These are phyloP conservation scores for Argyrosomus regius DNA, from an alignment of 2,797 vertebrate species.

Conservation along the genomic window DNA sequence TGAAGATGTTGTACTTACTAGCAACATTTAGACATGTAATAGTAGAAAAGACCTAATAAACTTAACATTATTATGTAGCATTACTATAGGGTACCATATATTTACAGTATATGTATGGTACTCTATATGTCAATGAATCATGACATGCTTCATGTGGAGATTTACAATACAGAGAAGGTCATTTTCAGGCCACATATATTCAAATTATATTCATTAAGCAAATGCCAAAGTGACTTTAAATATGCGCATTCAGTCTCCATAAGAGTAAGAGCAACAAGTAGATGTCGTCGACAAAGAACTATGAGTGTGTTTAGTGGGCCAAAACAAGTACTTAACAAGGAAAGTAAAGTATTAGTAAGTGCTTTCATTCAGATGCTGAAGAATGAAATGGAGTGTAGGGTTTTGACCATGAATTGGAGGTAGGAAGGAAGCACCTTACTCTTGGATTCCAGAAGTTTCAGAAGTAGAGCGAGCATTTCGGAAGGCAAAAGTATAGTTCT, in stretches of 20 bases:
- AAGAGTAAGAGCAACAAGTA: background rate
- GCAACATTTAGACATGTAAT: constrained; percentile 7
- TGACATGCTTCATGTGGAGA: constrained; percentile 17
- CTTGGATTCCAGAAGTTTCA: no score
- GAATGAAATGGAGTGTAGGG: no score
- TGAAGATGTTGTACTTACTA: constrained; percentile 1
- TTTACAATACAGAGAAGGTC: constrained; percentile 10
- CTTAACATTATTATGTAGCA: background rate
- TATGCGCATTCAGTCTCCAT: constrained; percentile 1
- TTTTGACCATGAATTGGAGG: no score
- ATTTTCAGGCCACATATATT: constrained; percentile 1
- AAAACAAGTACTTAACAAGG: background rate
- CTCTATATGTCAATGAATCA: background rate
- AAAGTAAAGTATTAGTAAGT: background rate
- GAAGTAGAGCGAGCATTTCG: background rate
- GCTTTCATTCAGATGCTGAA: background rate
- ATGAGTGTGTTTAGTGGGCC: background rate
- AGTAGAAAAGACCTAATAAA: background rate
- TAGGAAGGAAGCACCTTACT: no score
- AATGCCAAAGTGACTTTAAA: background rate
- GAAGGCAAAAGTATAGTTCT: background rate
- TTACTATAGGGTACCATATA: background rate
- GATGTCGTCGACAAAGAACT: background rate
- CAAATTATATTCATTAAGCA: constrained; percentile 20
- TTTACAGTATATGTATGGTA: background rate